Percentiles rank a stretch among this genome's conserved stretches.
phyloP scores from a whole-genome alignment of 2,888 invertebrate species.

The Congeria kusceri region DNA sequence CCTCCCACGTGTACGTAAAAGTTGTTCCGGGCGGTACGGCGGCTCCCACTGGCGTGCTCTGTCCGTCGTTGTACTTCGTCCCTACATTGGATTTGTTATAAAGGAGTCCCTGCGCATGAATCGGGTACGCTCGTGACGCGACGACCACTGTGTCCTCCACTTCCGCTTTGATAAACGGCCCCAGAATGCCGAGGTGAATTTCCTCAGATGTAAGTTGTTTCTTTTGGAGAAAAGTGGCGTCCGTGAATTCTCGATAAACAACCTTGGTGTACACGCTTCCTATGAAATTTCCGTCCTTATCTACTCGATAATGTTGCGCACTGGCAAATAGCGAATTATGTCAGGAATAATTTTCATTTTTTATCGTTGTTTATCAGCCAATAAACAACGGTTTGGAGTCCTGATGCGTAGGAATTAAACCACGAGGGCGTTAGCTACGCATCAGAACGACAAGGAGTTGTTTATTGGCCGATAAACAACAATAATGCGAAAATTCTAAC shows the following conservation, averaged over 20 bases:
- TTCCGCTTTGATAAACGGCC: constrained; percentile 78
- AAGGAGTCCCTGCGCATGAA: constrained; percentile 60
- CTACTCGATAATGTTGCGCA: constrained; percentile 56
- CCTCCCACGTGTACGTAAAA: constrained; percentile 67
- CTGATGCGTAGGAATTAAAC: too few relatives aligned
- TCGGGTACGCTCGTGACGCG: constrained; percentile 60
- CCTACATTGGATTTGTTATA: constrained; percentile 69
- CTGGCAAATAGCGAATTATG: constrained; percentile 41
- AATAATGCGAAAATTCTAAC: too few relatives aligned
- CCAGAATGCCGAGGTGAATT: constrained; percentile 69
- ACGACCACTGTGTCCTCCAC: constrained; percentile 77
- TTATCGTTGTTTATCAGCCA: too few relatives aligned
- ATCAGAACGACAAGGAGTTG: too few relatives aligned
- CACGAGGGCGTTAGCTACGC: too few relatives aligned
- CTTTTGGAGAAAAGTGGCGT: constrained; percentile 63
- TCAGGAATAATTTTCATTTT: too few relatives aligned
- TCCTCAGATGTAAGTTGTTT: constrained; percentile 38
- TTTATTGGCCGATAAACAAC: too few relatives aligned
- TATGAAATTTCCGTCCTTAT: constrained; percentile 60
- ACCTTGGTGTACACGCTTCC: constrained; percentile 74
- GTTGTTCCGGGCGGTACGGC: constrained; percentile 54
- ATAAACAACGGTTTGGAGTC: too few relatives aligned
- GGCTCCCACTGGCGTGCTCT: constrained; percentile 21
- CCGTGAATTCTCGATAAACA: constrained; percentile 70
- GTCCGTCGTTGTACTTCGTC: constrained; percentile 43